Base-by-base conservation (phyloP, 2,888 invertebrate species). In the Tipula helvola region DNA sequence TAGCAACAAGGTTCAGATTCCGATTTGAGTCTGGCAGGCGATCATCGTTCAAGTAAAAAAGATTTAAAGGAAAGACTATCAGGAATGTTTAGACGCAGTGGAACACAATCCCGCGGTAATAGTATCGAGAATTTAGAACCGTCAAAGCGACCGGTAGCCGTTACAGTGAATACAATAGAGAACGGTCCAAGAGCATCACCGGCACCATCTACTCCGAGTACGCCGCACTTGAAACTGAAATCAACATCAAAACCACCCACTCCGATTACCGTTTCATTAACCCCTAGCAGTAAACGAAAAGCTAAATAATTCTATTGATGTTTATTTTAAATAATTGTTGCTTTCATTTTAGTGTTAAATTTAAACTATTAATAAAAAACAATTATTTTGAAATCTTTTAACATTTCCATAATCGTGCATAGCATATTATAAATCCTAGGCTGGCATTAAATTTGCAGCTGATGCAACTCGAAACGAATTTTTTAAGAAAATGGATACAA, bases 31-130 rank as follows among this genome's bases (percentile, higher is more conserved):
- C 93, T 94, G 44, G 93, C 93, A 83, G 95, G 95, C 88, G 93
- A 93, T 88, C 89, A 91, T 88, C 91, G 92, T 89, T 93, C 93
- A 10, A 95, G 95, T 90, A 96, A 95, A 91, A 95, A 94, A 89
- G 96, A 96, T 91, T 92, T 97, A 88, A 95, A 96, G 89, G 96
- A 96, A 87, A 94, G 96, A 88, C 92, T 97, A 83, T 95, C 96
- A 0, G 96, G 95, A 88, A 96, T 97, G 93, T 97, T 97, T 89
- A 96, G 95, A 90, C 94, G 96, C 89, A 93, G 93, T 87, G 91
- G 92, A 5, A 95, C 94, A 13, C 91, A 93, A 42, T 93, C 96
- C 8, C 93, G 96, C 87, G 94, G 94, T 87, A 95, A 94, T 89
- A 96, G 96, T 87, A 90, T 89, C 47, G 92, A 92, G 84, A 89